phyloP scores from a whole-genome alignment of 1,140 invertebrate genomes.

The Nautilus pompilius region DNA sequence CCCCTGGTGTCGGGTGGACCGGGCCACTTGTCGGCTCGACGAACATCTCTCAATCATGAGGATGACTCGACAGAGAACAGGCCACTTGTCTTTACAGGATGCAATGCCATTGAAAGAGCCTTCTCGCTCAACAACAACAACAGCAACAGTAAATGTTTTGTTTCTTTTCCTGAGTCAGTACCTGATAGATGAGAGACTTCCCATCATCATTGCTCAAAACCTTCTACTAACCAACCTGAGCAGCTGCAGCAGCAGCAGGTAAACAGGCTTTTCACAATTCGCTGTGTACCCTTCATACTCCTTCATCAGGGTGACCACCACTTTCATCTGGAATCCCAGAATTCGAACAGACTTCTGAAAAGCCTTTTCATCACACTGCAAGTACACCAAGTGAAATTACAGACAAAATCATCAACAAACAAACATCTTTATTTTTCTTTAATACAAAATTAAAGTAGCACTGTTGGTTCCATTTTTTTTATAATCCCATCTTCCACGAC shows the following conservation, averaged over 20 bases:
- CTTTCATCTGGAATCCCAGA: conserved; percentile 44
- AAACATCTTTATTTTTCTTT: no score
- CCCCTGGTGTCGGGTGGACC: no score
- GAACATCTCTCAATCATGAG: no score
- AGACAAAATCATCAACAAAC: no score
- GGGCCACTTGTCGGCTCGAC: no score
- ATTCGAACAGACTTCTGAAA: conserved; percentile 44
- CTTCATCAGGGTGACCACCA: conserved; percentile 35
- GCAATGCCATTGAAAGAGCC: no score
- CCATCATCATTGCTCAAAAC: background rate
- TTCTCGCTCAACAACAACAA: background rate
- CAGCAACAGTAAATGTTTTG: background rate
- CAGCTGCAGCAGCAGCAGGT: conserved; percentile 25
- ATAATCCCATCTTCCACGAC: no score
- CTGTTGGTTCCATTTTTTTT: no score
- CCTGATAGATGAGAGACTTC: background rate
- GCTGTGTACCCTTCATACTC: conserved; percentile 29
- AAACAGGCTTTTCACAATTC: conserved; percentile 22
- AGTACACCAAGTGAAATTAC: no score
- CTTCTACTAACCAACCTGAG: conserved; percentile 15
- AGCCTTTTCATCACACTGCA: conserved; percentile 40
- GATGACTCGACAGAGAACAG: no score
- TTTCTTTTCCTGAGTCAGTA: background rate
- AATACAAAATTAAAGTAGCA: no score
- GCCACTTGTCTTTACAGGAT: no score